phyloP scores from a whole-genome alignment of 1,140 invertebrate genomes.

The Drosophila ananassae region DNA sequence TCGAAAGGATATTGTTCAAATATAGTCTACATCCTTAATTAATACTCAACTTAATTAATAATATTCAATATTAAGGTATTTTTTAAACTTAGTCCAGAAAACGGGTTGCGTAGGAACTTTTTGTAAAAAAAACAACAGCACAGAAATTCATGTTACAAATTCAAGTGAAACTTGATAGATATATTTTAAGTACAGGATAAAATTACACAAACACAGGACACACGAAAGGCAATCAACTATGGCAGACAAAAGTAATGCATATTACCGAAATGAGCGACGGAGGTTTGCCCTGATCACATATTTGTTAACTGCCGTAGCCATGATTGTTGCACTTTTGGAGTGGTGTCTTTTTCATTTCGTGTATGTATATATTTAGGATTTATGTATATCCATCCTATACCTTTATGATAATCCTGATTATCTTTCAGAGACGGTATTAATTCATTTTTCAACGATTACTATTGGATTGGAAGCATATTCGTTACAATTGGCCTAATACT shows the following conservation, averaged over 20 bases:
- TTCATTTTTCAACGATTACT: conserved; percentile 12
- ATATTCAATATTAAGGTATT: too few relatives aligned
- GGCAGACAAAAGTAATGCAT: conserved; percentile 6
- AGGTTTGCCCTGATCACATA: conserved; percentile 17
- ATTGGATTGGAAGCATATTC: conserved; percentile 37
- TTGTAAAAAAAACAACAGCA: neutral
- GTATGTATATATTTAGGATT: conserved; percentile 27
- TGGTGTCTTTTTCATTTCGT: conserved; percentile 39
- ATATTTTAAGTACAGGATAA: neutral
- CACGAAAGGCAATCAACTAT: neutral
- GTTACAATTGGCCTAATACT: conserved; percentile 42
- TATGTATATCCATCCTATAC: too few relatives aligned
- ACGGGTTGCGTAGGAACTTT: too few relatives aligned
- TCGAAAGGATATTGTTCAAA: too few relatives aligned
- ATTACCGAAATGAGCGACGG: neutral
- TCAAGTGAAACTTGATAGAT: neutral
- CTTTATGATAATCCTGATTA: neutral
- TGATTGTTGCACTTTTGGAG: conserved; percentile 21
- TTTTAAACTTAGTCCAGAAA: too few relatives aligned
- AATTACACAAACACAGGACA: neutral
- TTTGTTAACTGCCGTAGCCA: conserved; percentile 1
- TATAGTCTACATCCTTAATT: too few relatives aligned
- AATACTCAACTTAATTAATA: too few relatives aligned
- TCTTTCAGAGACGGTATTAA: conserved; percentile 9
- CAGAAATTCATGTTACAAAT: neutral